phyloP scores from a whole-genome alignment of 2,797 vertebrate species.

The Megalops cyprinoides region DNA sequence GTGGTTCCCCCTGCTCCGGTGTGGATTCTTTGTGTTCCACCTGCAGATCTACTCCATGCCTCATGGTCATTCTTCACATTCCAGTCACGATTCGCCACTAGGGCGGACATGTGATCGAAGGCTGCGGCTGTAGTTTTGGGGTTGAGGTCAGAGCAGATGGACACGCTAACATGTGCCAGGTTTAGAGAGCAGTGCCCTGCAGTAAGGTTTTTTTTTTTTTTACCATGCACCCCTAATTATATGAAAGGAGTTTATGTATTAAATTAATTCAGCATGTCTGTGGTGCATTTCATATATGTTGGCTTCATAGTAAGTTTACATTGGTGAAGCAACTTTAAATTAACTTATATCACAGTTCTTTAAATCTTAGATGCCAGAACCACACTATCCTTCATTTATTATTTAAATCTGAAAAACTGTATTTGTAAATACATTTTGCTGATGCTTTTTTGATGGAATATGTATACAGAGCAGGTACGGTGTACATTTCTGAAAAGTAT shows the following conservation, averaged over 20 bases:
- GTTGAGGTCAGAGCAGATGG: slow-evolving; percentile 16
- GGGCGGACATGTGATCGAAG: slow-evolving; percentile 13
- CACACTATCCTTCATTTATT: no score
- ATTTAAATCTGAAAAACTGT: no score
- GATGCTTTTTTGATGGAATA: neutral
- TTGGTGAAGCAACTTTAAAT: no score
- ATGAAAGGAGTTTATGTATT: no score
- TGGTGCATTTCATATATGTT: no score
- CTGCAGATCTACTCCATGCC: slow-evolving; percentile 17
- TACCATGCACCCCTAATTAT: no score
- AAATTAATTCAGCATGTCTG: neutral
- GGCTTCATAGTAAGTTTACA: no score
- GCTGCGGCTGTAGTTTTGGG: no score
- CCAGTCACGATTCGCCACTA: slow-evolving; percentile 14
- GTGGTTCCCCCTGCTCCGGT: slow-evolving; percentile 59
- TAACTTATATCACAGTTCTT: no score
- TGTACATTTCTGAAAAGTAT: neutral
- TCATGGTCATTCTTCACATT: slow-evolving; percentile 15
- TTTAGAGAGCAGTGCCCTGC: neutral
- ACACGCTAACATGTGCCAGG: neutral
- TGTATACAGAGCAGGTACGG: neutral
- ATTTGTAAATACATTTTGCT: neutral
- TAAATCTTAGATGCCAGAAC: no score
- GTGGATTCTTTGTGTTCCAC: slow-evolving; percentile 29
- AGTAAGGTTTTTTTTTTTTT: no score